Evolutionary conservation across 2,113 vertebrate genomes (phyloP), one percentile per base, ranked within the genome.

Genomic region (Monopterus albus): DNA sequence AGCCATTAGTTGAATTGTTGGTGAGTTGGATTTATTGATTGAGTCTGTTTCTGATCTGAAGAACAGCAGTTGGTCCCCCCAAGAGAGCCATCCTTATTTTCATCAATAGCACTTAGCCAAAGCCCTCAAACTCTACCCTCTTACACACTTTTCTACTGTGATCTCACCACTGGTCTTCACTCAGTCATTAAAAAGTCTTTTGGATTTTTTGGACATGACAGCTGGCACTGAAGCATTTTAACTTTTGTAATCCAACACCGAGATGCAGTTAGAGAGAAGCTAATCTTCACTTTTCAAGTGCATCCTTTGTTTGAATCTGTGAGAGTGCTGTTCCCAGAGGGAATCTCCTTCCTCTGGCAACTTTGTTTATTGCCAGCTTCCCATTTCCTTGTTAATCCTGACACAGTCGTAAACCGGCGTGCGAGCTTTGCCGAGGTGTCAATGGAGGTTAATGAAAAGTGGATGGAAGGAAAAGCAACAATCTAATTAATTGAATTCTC

Each of bases 391-490:
- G 85, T 88, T 89, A 89, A 88, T 87, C 80, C 74, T 66, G 69
- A 70, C 26, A 46, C 76, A 62, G 76, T 83, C 67, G 69, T 89
- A 88, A 90, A 88, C 81, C 46, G 63, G 74, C n/a, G 20, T 36
- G 21, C 39, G 8, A 40, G 75, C 76, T 74, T 58, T 29, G 35
- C 40, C 12, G 55, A 87, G 68, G 83, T 88, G 87, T 89, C 87
- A 79, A 70, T 80, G 62, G 79, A 87, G 91, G 91, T 91, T 89
- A 92, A 92, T 91, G 88, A 92, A 91, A 89, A 89, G 88, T 88
- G 81, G 88, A 92, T 87, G 80, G 85, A 85, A 89, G 74, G 62
- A 89, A 85, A 85, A 81, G 82, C 81, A 88, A 87, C 87, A 78
- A 63, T 77, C 81, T 88, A 88, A 89, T 92, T 90, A 87, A 90